Evolutionary conservation across 2,888 invertebrate species (phyloP).

Genomic region (Apomyelois bistriatella): DNA sequence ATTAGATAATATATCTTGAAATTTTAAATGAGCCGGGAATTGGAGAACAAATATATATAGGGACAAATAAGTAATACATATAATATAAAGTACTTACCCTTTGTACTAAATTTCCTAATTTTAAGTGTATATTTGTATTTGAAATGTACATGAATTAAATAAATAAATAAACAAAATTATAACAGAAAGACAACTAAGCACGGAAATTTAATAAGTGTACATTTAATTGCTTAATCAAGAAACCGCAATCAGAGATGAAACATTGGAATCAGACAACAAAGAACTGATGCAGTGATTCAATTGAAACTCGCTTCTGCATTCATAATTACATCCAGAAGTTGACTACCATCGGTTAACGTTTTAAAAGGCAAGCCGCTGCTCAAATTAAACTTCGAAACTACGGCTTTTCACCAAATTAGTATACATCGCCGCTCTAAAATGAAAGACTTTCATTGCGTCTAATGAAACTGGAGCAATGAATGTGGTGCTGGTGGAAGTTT

Average conservation of each 20-base stretch:
- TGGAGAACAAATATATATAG: too few relatives aligned
- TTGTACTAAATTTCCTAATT: too few relatives aligned
- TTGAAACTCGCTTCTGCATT: neutral
- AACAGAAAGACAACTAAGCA: too few relatives aligned
- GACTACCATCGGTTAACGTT: slow-evolving; percentile 7
- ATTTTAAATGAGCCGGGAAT: too few relatives aligned
- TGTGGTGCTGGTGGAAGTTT: neutral
- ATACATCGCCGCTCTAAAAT: slow-evolving; percentile 5
- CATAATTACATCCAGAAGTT: slow-evolving; percentile 4
- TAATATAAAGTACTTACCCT: too few relatives aligned
- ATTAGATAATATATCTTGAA: too few relatives aligned
- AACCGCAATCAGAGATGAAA: neutral
- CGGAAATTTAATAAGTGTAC: neutral
- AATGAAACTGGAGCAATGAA: slow-evolving; percentile 9
- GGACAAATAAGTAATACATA: too few relatives aligned
- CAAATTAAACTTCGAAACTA: slow-evolving; percentile 7
- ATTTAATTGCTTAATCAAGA: neutral
- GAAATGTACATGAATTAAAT: too few relatives aligned
- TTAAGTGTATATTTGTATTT: too few relatives aligned
- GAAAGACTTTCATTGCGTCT: slow-evolving; percentile 2
- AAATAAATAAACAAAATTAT: too few relatives aligned
- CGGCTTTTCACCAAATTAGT: slow-evolving; percentile 4
- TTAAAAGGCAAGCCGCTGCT: slow-evolving; percentile 8
- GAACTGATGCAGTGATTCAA: slow-evolving; percentile 2
- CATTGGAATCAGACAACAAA: neutral